Evolutionary conservation across 2,797 vertebrate genomes (phyloP).

Genomic region (Lagocephalus sceleratus): DNA sequence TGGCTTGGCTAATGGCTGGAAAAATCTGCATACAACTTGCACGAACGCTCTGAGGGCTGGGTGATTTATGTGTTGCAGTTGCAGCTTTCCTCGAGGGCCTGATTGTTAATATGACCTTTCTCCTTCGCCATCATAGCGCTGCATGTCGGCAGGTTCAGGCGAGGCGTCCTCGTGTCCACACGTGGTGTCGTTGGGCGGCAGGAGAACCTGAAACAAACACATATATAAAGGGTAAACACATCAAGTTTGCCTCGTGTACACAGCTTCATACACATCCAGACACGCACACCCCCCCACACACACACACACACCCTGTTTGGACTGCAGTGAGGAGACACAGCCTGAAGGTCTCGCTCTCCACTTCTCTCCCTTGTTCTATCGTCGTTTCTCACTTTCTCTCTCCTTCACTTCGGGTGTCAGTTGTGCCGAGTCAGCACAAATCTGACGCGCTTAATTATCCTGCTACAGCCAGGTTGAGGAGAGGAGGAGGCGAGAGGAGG

Average conservation of each 20-base stretch:
- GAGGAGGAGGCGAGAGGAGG: constrained; percentile 11
- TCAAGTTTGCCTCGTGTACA: constrained; percentile 40
- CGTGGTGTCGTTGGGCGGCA: not conserved
- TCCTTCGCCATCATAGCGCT: not conserved
- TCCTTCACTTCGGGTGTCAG: constrained; percentile 47
- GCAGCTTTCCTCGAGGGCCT: not conserved
- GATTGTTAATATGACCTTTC: not conserved
- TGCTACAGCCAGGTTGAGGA: constrained; percentile 42
- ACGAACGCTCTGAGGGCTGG: too few species aligned
- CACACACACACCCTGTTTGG: constrained; percentile 52
- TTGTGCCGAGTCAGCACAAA: constrained; percentile 71
- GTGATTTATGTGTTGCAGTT: not conserved
- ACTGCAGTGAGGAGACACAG: constrained; percentile 62
- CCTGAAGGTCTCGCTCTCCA: constrained; percentile 64
- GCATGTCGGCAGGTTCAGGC: too few species aligned
- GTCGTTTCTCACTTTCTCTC: constrained; percentile 46
- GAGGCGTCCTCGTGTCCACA: not conserved
- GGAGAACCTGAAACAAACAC: constrained; percentile 13
- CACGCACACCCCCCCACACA: constrained; percentile 19
- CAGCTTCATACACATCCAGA: constrained; percentile 35
- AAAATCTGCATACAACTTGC: too few species aligned
- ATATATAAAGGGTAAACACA: constrained; percentile 27
- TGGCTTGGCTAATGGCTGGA: too few species aligned
- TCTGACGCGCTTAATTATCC: constrained; percentile 72
- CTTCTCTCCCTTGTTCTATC: constrained; percentile 36